Evolutionary conservation across 2,797 vertebrate genomes (phyloP), one percentile per base, ranked within the genome.

Genomic region (Hozukius guyotensis): DNA sequence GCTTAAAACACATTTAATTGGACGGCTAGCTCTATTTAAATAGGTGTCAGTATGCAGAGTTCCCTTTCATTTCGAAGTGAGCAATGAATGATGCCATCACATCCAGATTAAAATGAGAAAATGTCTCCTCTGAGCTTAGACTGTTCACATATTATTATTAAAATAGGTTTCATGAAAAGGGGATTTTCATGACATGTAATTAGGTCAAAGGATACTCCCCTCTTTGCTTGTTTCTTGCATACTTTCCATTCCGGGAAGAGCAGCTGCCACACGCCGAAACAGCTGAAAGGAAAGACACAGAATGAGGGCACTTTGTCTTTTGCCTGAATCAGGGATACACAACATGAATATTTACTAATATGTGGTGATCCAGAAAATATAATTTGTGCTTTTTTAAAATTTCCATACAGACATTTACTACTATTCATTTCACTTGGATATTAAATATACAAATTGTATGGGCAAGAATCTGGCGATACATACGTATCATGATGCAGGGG

Each of bases 201-300:
- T 57, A 38, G 60, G 25, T 82, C 24, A 86, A 97, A 98, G 97
- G 97, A 98, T 98, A 98, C 97, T 98, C 68, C 97, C 97, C 92
- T 97, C 97, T 97, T 98, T 98, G 95, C 96, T 97, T 10, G 97
- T 95, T 92, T 98, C 97, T 90, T 97, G 97, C 92, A 97, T 96
- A 65, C 96, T 97, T 91, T 98, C 97, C 97, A 98, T 98, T 31
- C 97, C 97, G 0, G 97, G 97, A 69, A 98, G 96, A 81, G 97
- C 97, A 1, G 97, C 97, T 0, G 97, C 97, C 89, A 98, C 97
- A 32, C 97, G 96, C 57, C 97, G 97, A 86, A 98, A 98, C 88
- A 98, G 96, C 97, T 98, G 90, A 5, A 81, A 75, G 71, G 61
- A 71, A 46, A 81, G 32, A 84, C 67, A 83, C 7, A 84, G 9